Evolutionary conservation across 2,888 invertebrate species (phyloP), one percentile per base, ranked within the genome.

Genomic region (Smittia sp.): DNA sequence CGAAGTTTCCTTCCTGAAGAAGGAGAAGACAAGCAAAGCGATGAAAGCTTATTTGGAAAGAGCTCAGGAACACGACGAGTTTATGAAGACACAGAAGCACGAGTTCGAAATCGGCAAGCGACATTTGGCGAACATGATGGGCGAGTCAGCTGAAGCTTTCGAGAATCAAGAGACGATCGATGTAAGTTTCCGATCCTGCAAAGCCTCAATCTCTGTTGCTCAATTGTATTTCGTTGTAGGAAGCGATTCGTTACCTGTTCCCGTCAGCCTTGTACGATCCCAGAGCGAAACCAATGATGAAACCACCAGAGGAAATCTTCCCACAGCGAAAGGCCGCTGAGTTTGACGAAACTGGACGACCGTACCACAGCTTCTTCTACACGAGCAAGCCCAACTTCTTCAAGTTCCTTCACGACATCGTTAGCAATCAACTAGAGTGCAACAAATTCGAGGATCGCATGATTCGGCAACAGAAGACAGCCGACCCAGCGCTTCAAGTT

Each of bases 121-220:
- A 38, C 97, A 99, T 84, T 86, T 99, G 76, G 98, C 99, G 0
- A 98, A 97, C 81, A 99, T 99, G 89, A 99, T 99, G 98, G 98
- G 98, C 0, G 90, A 90, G 81, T 92, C 98, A 84, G 90, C 92
- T 0, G 92, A 95, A 78, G 89, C 87, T 0, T 94, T 98, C 80
- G 91, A 92, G 0, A 93, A 97, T 80, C 86, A 89, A 73, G 93
- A 96, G 80, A 62, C 54, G 22, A 86, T 98, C 32, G 89, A 96
- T 83, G 92, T 93, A 84, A 84, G 84, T 32, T 11, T 41, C 18
- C 13, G 38, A n/a, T 27, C 22, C 15, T 66, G 1, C 32, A 22
- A 27, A 15, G 18, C 1, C 7, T 11, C 9, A 7, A 27, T 20
- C 38, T 7, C 32, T 13, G 27, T 52, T 54, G 27, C 32, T 32